A percentile compares a stretch with the other conserved stretches of the same genome.
These are phyloP conservation scores for Dendrolimus pini DNA, from an alignment of 2,888 invertebrate genomes.

Conservation along the genomic window DNA sequence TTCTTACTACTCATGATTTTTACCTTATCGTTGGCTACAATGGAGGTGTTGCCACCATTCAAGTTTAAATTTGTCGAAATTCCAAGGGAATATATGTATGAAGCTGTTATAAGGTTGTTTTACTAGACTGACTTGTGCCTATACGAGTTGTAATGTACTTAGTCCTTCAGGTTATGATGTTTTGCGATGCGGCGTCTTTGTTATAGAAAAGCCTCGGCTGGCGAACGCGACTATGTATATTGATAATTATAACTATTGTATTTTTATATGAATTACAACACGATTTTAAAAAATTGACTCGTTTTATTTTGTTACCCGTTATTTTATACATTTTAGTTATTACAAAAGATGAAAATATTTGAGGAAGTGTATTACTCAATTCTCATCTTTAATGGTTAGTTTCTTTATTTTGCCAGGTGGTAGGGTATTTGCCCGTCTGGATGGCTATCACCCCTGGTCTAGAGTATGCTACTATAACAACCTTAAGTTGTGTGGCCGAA, in stretches of 20 bases:
- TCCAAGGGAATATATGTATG: slow-evolving; percentile 21
- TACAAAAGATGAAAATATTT: no score
- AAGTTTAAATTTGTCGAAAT: slow-evolving; percentile 19
- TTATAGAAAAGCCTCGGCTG: slow-evolving; percentile 47
- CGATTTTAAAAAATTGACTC: slow-evolving; percentile 28
- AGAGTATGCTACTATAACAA: no score
- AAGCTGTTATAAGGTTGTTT: slow-evolving; percentile 16
- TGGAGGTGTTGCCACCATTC: neutral
- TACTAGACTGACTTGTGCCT: slow-evolving; percentile 54
- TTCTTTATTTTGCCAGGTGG: no score
- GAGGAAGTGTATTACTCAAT: no score
- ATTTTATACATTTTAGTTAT: no score
- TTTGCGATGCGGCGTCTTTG: slow-evolving; percentile 47
- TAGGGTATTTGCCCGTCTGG: no score
- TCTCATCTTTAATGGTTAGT: no score
- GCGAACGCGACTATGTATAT: slow-evolving; percentile 63
- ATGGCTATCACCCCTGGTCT: no score
- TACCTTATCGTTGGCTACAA: no score
- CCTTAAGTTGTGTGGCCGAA: no score
- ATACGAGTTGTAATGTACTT: slow-evolving; percentile 55
- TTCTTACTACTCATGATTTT: no score
- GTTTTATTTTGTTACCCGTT: slow-evolving; percentile 30
- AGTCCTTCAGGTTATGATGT: slow-evolving; percentile 45
- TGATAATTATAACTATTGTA: slow-evolving; percentile 56
- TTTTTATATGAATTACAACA: slow-evolving; percentile 72